These are phyloP conservation scores for Luscinia luscinia DNA, from an alignment of 2,797 vertebrate genomes.

Conservation along the genomic window DNA sequence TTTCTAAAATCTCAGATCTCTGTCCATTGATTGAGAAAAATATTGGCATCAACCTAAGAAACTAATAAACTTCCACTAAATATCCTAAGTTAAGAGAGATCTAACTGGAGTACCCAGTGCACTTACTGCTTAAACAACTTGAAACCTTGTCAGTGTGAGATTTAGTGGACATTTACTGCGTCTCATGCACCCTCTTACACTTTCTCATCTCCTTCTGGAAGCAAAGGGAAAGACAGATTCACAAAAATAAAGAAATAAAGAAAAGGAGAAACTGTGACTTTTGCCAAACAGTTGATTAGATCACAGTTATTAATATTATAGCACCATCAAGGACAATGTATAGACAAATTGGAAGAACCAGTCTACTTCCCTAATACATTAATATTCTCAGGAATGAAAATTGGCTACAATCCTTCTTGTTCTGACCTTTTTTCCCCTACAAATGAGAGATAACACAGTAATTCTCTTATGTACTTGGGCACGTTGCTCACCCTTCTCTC, in stretches of 20 bases:
- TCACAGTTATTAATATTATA: neutral
- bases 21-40: neutral
- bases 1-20: neutral
- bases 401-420: neutral
- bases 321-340: neutral
- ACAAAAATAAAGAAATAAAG: neutral
- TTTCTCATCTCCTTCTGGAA: neutral
- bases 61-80: neutral
- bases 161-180: neutral
- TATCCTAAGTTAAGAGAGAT: neutral
- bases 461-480: neutral
- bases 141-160: neutral
- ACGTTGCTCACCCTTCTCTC: neutral
- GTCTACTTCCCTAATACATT: neutral
- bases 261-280: neutral
- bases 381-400: neutral
- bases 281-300: neutral
- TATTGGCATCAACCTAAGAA: neutral
- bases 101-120: neutral
- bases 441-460: neutral
- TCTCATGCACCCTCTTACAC: rapidly evolving
- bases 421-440: neutral
- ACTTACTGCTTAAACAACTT: neutral
- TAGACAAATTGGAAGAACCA: neutral
- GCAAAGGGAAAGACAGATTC: neutral